Evolutionary conservation across 1,140 invertebrate species (phyloP), one percentile per base, ranked within the genome.

Genomic region (Psix sp.): DNA sequence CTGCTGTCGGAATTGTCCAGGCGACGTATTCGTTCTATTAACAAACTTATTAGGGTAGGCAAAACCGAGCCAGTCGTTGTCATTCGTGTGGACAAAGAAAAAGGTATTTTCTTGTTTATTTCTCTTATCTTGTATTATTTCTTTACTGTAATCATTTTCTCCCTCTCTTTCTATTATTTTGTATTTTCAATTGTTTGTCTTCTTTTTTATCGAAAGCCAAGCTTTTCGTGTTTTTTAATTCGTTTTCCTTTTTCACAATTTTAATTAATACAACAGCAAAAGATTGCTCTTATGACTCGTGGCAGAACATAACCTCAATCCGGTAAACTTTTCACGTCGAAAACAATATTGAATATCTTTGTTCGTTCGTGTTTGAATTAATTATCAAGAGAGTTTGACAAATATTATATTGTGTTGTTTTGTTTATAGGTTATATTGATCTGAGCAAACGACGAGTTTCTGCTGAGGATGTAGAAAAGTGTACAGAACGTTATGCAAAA

Each of bases 51-150:
- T 84, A 91, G 98, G 76, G 97, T 99, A 38, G 98, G 98, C 21
- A 95, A 99, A 89, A 99, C 94, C 60, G 98, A 99, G 88, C 98
- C 98, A 57, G 98, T 99, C 21, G 97, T 99, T 40, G 98, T 99
- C 26, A 99, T 99, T 85, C 92, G 98, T 89, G 98, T 99, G 5
- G 98, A 99, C 82, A 98, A 98, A 91, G 97, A 99, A 78, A 99
- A 99, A 92, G 98, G 96, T 96, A 7, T 33, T 33, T 7, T 6
- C n/a, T 10, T 33, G 21, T 33, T 33, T n/a, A 3, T 33, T 7
- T 33, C n/a, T n/a, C n/a, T n/a, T n/a, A n/a, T 35, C 13, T 1
- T 13, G n/a, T 35, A 13, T 13, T 3, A 13, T 35, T 35, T 35
- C 10, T 14, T 35, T 35, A 35, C 10, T 13, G 5, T 35, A 11